Base-by-base conservation (phyloP, 2,113 vertebrate species). In the Clupea harengus region DNA sequence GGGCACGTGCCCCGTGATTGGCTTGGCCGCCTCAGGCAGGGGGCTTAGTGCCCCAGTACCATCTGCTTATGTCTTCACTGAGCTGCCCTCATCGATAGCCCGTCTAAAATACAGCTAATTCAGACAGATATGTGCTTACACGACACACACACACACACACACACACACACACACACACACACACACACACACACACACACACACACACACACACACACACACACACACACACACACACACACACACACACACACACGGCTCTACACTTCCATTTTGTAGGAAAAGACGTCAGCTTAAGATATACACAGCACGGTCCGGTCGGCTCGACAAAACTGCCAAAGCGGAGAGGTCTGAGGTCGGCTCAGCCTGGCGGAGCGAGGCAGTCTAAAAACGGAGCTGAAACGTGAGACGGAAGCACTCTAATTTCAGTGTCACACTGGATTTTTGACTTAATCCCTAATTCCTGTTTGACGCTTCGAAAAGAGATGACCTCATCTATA, bases 81-180 rank as follows among this genome's bases (percentile, higher is more conserved):
- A 45, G 67, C 75, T 72, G 86, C n/a, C 72, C 83, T 84, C 32
- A 83, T 54, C 72, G 32, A 78, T 78, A 78, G 72, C 72, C 32
- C 13, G 9, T 78, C 72, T 78, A 78, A 39, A 78, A 32, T 25
- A 32, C 64, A 75, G 86, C 86, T 83, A 83, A 86, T 86, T 86
- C 64, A 78, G 82, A 84, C 86, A 57, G 86, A 86, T 86, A 32
- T 45, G 82, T 86, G 86, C 82, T 86, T 83, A 86, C 86, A 86
- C 82, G 60, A 72, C 72, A 45, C 50, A 20, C 81, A 83, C 82
- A 83, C 86, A 60, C 80, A 78, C 67, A 83, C 81, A 81, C 86
- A 84, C 54, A 60, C 82, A 78, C 72, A 39, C 82, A 86, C 75
- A 80, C 50, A 67, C 82, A 86, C 86, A 67, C 81, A 86, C 85